Evolutionary conservation across 2,113 vertebrate genomes (phyloP).

Genomic region (Cryptotis parvus): DNA sequence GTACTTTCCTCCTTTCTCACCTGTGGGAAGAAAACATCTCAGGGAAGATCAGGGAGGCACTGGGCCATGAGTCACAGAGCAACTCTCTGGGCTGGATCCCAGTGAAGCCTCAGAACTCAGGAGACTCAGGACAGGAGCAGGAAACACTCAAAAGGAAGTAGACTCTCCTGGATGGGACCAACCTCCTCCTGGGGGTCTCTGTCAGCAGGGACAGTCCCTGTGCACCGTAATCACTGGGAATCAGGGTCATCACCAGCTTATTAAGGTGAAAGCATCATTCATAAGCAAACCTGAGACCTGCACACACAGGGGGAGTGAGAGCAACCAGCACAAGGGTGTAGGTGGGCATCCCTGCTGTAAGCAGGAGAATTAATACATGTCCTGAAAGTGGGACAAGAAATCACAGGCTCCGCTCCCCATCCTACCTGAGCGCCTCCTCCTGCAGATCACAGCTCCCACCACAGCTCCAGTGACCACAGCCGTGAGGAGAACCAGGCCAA

Average conservation of each 20-base stretch:
- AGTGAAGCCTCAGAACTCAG: not conserved
- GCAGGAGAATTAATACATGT: fast-evolving
- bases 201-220: not conserved
- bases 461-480: fast-evolving
- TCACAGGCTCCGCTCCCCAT: no score
- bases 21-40: slow-evolving; percentile 21
- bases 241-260: no score
- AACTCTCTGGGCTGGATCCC: fast-evolving
- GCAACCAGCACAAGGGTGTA: fast-evolving
- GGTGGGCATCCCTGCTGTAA: fast-evolving
- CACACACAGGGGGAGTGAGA: not conserved
- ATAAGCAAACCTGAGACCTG: not conserved
- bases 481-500: fast-evolving
- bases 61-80: not conserved
- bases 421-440: not conserved
- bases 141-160: not conserved
- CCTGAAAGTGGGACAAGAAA: not conserved
- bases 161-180: fast-evolving
- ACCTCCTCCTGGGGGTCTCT: not conserved
- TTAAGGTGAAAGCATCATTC: no score
- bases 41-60: not conserved
- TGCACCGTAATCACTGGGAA: not conserved
- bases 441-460: not conserved
- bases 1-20: fast-evolving
- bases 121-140: not conserved